These are phyloP conservation scores for Heliconius himera DNA, from an alignment of 1,140 invertebrate species.

Conservation along the genomic window DNA sequence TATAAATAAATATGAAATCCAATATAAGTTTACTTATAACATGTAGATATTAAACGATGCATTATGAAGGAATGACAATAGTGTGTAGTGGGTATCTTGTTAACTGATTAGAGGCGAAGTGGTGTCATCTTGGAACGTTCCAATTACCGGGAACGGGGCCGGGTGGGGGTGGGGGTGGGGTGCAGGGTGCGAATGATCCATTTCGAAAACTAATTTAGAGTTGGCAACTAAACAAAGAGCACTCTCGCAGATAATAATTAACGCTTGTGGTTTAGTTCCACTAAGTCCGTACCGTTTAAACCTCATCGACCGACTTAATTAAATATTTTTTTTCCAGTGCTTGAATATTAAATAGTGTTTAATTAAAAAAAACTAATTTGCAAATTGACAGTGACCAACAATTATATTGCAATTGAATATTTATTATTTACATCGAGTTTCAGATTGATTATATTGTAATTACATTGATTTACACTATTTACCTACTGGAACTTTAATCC, in stretches of 20 bases:
- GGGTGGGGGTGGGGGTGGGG: conserved; percentile 41
- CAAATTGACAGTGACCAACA: not conserved
- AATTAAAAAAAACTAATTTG: conserved; percentile 23
- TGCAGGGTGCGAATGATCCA: conserved; percentile 78
- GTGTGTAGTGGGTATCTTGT: conserved; percentile 73
- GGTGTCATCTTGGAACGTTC: conserved; percentile 80
- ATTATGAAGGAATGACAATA: conserved; percentile 58
- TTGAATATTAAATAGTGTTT: conserved; percentile 44
- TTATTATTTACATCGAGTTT: not conserved
- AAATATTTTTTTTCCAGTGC: conserved; percentile 64
- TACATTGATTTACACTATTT: too few species aligned
- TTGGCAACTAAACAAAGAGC: conserved; percentile 82
- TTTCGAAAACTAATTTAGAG: conserved; percentile 82
- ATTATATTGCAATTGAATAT: not conserved
- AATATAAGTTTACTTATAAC: not conserved
- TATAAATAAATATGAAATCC: too few species aligned
- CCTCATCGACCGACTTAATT: conserved; percentile 74
- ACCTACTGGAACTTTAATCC: too few species aligned
- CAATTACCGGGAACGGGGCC: conserved; percentile 70
- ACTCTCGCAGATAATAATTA: conserved; percentile 81
- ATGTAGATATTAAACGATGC: conserved; percentile 22
- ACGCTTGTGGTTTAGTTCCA: conserved; percentile 80
- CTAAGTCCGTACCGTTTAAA: conserved; percentile 76
- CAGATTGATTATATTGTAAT: too few species aligned
- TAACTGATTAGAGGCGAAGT: conserved; percentile 79